Conservation (phyloP, 2,113 vertebrate species). For the Ifrita kowaldi region DNA sequence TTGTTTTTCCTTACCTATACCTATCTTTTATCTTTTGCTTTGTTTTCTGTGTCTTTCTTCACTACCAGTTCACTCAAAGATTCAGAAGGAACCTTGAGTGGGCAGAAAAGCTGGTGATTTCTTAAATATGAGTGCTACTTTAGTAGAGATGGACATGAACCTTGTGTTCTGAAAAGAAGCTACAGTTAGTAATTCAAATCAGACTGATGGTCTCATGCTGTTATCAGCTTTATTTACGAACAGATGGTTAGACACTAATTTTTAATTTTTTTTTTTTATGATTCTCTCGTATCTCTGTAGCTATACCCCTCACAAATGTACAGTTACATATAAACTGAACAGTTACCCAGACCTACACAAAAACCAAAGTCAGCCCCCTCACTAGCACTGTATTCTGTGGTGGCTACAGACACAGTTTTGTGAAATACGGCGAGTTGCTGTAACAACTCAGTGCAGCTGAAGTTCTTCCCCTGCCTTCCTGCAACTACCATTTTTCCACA, state of each 20-base stretch:
- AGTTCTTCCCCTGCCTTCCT: neutral
- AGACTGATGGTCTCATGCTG: neutral
- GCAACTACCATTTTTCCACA: neutral
- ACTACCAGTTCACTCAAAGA: neutral
- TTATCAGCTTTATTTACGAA: neutral
- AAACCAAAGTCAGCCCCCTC: neutral
- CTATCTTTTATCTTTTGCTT: neutral
- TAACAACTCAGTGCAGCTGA: neutral
- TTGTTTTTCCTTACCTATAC: neutral
- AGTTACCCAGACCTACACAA: neutral
- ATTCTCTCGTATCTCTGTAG: neutral
- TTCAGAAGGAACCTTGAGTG: neutral
- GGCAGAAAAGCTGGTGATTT: neutral
- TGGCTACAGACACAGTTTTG: neutral
- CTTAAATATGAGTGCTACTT: neutral
- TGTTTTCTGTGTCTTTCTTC: neutral
- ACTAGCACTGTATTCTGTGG: neutral
- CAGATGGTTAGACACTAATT: neutral
- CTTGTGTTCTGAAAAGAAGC: neutral
- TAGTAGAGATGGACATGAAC: neutral
- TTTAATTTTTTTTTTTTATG: neutral
- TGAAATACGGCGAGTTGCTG: neutral
- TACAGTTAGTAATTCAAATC: neutral
- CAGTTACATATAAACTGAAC: neutral
- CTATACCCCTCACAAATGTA: neutral